phyloP scores from a whole-genome alignment of 2,113 vertebrate species.

The Hemichromis elongatus region DNA sequence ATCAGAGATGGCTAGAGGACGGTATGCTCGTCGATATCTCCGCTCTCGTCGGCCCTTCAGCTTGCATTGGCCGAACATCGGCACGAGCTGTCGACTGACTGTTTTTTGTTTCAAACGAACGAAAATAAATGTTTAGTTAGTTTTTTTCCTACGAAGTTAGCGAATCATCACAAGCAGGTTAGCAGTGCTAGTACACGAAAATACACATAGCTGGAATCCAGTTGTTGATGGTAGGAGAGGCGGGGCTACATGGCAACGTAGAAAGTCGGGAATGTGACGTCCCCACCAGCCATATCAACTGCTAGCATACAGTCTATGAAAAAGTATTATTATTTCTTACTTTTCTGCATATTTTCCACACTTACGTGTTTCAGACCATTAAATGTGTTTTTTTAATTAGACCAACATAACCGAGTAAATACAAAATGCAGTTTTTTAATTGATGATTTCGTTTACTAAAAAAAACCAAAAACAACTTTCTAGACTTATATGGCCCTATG shows the following conservation, averaged over 20 bases:
- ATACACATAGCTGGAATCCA: conserved; percentile 55
- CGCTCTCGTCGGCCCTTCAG: conserved; percentile 20
- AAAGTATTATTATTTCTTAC: background rate
- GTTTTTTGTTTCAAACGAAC: background rate
- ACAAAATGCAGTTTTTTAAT: background rate
- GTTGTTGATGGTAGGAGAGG: conserved; percentile 61
- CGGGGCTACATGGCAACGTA: conserved; percentile 31
- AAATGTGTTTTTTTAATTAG: background rate
- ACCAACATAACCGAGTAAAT: background rate
- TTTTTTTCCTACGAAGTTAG: background rate
- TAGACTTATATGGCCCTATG: background rate
- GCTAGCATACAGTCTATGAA: background rate
- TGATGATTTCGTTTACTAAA: background rate
- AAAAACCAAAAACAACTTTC: background rate
- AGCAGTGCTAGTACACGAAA: conserved; percentile 43
- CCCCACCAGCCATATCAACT: background rate
- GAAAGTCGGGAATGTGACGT: conserved; percentile 7
- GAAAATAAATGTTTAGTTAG: background rate
- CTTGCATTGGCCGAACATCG: conserved; percentile 14
- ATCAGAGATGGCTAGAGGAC: conserved; percentile 37
- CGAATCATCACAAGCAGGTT: conserved; percentile 22
- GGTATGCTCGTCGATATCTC: conserved; percentile 5
- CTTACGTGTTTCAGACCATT: background rate
- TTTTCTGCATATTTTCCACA: background rate
- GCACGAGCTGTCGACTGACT: background rate